Evolutionary conservation across 2,888 invertebrate species (phyloP), one percentile per base, ranked within the genome.

Genomic region (Aleiodes leptofemur): DNA sequence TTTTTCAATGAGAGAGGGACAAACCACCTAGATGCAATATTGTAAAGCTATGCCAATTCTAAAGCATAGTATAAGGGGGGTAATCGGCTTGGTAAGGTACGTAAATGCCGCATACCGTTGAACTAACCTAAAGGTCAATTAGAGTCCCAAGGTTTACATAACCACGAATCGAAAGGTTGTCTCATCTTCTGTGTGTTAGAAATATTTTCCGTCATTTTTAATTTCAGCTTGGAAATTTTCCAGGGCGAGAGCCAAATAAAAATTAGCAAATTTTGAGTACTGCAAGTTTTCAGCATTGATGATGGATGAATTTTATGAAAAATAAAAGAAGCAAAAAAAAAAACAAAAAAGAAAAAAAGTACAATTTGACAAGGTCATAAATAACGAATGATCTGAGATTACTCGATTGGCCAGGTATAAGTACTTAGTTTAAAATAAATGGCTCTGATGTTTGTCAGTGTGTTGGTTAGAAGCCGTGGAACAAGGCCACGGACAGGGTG

Each of bases 151-250:
- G 84, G 80, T 85, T 86, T 86, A 86, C 86, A 86, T 86, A 86
- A 86, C 86, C 85, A 83, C 85, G 83, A 86, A 85, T 85, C 86
- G 86, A 86, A 86, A 86, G 86, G 86, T 86, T 86, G 86, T 85
- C 82, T 84, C 86, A 86, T 86, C 86, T 85, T 69, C 23, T 57
- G 59, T 56, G 71, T 38, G 56, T 53, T 56, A 29, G 38, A 48
- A 51, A 38, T 34, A 69, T 57, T 76, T 72, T 64, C 34, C 53
- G 31, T 34, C 29, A 34, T 57, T 69, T 71, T 69, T 57, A 56
- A 55, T 50, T 34, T 34, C 34, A 51, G 29, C 23, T 56, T 43
- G n/a, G 43, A 61, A 50, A 43, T 48, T 68, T 50, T 23, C 11
- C n/a, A 68, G 43, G 11, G 43, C 43, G 43, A 11, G 43, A 43